Conservation (phyloP, 2,113 vertebrate species). For the Brachyhypopomus gauderio region DNA sequence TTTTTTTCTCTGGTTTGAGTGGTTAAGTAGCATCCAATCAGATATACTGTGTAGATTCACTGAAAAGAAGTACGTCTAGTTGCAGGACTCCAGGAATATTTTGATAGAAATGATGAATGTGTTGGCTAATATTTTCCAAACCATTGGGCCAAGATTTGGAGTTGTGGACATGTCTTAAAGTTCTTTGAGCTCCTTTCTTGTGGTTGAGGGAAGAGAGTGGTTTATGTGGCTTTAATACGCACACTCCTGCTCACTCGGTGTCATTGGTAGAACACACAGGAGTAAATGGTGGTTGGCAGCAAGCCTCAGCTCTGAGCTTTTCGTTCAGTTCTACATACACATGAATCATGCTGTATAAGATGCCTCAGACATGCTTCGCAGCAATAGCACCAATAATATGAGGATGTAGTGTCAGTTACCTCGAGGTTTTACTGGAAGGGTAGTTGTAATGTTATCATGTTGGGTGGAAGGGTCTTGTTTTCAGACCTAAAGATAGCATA, state of each 20-base stretch:
- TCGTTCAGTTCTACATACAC: conserved; percentile 12
- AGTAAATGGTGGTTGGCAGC: conserved; percentile 39
- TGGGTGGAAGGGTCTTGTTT: not conserved
- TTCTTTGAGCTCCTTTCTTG: conserved; percentile 60
- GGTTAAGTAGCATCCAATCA: conserved; percentile 15
- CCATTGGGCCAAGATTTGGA: conserved; percentile 61
- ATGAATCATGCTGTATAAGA: conserved; percentile 37
- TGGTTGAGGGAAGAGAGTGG: conserved; percentile 57
- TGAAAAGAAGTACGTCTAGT: conserved; percentile 56
- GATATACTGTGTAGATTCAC: conserved; percentile 15
- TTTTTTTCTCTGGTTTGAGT: not conserved
- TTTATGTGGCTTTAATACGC: conserved; percentile 62
- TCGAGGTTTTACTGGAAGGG: conserved; percentile 16
- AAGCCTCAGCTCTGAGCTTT: conserved; percentile 26
- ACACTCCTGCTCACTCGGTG: conserved; percentile 55
- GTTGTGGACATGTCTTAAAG: conserved; percentile 39
- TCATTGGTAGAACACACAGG: conserved; percentile 52
- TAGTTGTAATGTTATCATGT: conserved; percentile 23
- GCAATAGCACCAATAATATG: conserved; percentile 22
- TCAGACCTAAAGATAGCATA: not conserved
- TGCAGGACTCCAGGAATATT: conserved; percentile 62
- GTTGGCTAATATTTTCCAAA: conserved; percentile 75
- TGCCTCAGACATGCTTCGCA: not conserved
- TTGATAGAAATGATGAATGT: conserved; percentile 71
- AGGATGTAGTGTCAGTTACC: conserved; percentile 19